phyloP scores from a whole-genome alignment of 2,888 invertebrate genomes.

The Leptopilina myrica region DNA sequence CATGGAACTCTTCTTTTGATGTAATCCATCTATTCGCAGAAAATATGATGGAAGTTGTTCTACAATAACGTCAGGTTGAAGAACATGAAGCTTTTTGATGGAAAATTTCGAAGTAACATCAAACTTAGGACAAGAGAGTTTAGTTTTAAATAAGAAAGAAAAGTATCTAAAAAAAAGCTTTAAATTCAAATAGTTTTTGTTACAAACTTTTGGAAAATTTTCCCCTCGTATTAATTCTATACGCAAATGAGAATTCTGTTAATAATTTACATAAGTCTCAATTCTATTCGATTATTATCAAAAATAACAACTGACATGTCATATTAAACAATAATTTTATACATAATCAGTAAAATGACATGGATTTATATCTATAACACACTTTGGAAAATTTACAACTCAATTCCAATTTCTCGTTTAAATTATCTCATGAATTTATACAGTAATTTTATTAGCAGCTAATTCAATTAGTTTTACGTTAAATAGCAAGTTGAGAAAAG shows the following conservation, averaged over 20 bases:
- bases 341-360: too few species aligned
- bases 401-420: neutral
- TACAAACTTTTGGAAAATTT: too few species aligned
- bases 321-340: too few species aligned
- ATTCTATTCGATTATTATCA: too few species aligned
- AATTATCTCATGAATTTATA: neutral
- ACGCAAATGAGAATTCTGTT: too few species aligned
- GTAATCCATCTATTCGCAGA: neutral
- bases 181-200: too few species aligned
- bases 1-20: neutral
- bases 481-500: constrained; percentile 42
- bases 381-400: too few species aligned
- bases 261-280: too few species aligned
- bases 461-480: neutral
- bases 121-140: neutral
- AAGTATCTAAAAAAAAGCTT: neutral
- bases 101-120: neutral
- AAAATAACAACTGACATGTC: too few species aligned
- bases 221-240: too few species aligned
- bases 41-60: constrained; percentile 8
- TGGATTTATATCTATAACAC: too few species aligned
- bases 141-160: neutral
- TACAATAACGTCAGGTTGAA: constrained; percentile 4
- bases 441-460: neutral
- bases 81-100: neutral